Conservation (phyloP, 2,797 vertebrate species). For the Aplochiton taeniatus region DNA sequence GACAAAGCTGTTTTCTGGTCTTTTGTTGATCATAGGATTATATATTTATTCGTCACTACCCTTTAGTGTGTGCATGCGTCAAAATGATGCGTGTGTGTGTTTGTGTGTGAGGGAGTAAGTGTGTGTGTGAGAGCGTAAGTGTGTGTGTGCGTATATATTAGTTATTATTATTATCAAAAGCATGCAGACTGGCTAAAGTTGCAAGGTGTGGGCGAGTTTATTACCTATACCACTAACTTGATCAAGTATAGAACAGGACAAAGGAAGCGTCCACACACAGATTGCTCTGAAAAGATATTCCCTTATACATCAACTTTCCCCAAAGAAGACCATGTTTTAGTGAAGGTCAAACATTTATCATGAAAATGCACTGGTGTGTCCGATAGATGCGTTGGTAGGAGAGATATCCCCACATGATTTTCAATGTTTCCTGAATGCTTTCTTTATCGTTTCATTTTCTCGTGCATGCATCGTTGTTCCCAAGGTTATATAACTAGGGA, state of each 20-base stretch:
- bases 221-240: too few relatives aligned
- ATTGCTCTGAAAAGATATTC: neutral
- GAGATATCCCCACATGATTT: slow-evolving; percentile 71
- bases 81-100: slow-evolving; percentile 26
- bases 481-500: slow-evolving; percentile 33
- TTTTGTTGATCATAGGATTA: slow-evolving; percentile 27
- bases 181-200: too few relatives aligned
- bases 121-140: too few relatives aligned
- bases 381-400: slow-evolving; percentile 59
- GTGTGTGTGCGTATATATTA: too few relatives aligned
- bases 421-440: slow-evolving; percentile 72
- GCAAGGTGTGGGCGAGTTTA: too few relatives aligned
- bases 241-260: too few relatives aligned
- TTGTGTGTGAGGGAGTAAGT: slow-evolving; percentile 20
- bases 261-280: too few relatives aligned
- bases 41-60: slow-evolving; percentile 20
- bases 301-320: slow-evolving; percentile 25
- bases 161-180: too few relatives aligned
- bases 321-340: slow-evolving; percentile 43
- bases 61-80: slow-evolving; percentile 14
- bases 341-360: slow-evolving; percentile 43
- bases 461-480: slow-evolving; percentile 61
- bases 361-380: slow-evolving; percentile 57
- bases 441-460: slow-evolving; percentile 58
- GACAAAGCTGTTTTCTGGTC: slow-evolving; percentile 23